These are phyloP conservation scores for Drosophila pruinosa DNA, from an alignment of 1,140 invertebrate genomes.

Conservation along the genomic window DNA sequence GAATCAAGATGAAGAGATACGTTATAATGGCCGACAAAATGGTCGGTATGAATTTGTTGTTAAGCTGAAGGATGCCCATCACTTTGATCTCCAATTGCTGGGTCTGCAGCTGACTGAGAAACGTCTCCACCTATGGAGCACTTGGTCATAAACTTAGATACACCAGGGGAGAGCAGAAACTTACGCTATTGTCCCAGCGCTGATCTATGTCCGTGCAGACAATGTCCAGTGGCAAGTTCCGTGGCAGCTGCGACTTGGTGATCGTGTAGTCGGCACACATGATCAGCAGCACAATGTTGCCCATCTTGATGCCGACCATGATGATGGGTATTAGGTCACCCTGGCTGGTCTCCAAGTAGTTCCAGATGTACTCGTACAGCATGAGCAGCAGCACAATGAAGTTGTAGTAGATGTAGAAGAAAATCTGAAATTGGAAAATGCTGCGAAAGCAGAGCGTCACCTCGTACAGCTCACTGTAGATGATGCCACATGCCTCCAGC, in stretches of 20 bases:
- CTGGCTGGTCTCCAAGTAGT: slow-evolving; percentile 34
- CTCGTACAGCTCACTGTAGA: slow-evolving; percentile 59
- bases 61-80: slow-evolving; percentile 63
- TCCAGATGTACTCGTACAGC: slow-evolving; percentile 60
- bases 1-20: slow-evolving; percentile 70
- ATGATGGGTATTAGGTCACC: slow-evolving; percentile 30
- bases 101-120: slow-evolving; percentile 56
- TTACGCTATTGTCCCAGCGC: slow-evolving; percentile 66
- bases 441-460: slow-evolving; percentile 49
- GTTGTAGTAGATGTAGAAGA: slow-evolving; percentile 71
- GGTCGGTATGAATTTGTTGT: slow-evolving; percentile 65
- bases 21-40: slow-evolving; percentile 70
- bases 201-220: slow-evolving; percentile 62
- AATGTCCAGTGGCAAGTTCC: slow-evolving; percentile 49
- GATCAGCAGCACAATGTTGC: slow-evolving; percentile 56
- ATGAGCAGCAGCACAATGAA: slow-evolving; percentile 64
- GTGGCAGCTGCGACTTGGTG: slow-evolving; percentile 42
- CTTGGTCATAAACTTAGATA: not conserved
- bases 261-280: slow-evolving; percentile 66
- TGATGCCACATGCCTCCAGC: slow-evolving; percentile 49
- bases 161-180: no score
- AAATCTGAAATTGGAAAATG: slow-evolving; percentile 67
- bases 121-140: slow-evolving; percentile 41
- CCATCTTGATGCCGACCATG: slow-evolving; percentile 51
- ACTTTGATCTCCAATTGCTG: slow-evolving; percentile 70